These are phyloP conservation scores for Erebia epiphron DNA, from an alignment of 2,888 invertebrate species.

Conservation along the genomic window DNA sequence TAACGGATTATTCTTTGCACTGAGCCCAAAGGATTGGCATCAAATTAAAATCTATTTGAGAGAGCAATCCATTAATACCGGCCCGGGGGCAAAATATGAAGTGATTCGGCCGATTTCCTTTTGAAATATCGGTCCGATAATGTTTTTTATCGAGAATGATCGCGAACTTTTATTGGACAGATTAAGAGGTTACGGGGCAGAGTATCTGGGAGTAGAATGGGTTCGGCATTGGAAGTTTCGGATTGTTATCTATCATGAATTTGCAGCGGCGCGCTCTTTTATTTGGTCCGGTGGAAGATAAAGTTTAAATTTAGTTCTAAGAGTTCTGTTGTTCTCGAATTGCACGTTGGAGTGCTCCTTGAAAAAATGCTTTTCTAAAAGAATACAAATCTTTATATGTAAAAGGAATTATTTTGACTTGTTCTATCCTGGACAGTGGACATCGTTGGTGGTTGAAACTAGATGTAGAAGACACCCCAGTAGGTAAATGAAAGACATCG, in stretches of 20 bases:
- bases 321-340: slow-evolving; percentile 18
- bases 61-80: slow-evolving; percentile 51
- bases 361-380: background rate
- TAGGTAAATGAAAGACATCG: too few relatives aligned
- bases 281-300: slow-evolving; percentile 16
- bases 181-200: slow-evolving; percentile 48
- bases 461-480: too few relatives aligned
- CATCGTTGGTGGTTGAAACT: too few relatives aligned
- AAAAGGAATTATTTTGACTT: too few relatives aligned
- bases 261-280: slow-evolving; percentile 25
- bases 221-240: slow-evolving; percentile 29
- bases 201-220: slow-evolving; percentile 26
- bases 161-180: slow-evolving; percentile 55
- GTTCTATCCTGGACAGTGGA: too few relatives aligned
- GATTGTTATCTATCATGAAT: slow-evolving; percentile 34
- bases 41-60: slow-evolving; percentile 47
- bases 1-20: slow-evolving; percentile 24
- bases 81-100: slow-evolving; percentile 46
- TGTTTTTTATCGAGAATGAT: slow-evolving; percentile 51
- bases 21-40: slow-evolving; percentile 35
- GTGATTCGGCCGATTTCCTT: slow-evolving; percentile 50
- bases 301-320: slow-evolving; percentile 23
- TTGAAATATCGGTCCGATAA: slow-evolving; percentile 52
- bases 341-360: slow-evolving; percentile 4
- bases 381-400: background rate